phyloP scores from a whole-genome alignment of 1,140 invertebrate species.

The Lutraria rhynchaena region DNA sequence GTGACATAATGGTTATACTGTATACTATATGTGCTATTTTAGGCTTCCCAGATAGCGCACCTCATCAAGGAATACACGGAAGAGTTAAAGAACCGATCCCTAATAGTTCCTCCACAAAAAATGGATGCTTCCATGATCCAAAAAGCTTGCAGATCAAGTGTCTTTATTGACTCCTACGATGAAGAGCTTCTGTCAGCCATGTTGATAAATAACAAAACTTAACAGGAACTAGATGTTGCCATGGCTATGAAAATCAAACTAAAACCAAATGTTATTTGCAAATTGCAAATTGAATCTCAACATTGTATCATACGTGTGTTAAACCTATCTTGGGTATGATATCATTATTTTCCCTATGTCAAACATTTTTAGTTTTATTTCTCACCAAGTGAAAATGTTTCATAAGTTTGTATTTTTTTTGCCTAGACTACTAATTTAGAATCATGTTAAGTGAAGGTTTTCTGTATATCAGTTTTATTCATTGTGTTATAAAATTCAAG shows the following conservation, averaged over 20 bases:
- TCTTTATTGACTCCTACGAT: slow-evolving; percentile 58
- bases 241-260: not conserved
- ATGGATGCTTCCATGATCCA: slow-evolving; percentile 29
- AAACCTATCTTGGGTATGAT: no score
- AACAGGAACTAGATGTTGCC: not conserved
- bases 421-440: no score
- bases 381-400: not conserved
- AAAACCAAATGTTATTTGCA: not conserved
- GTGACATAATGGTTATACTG: no score
- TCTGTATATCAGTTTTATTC: no score
- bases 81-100: slow-evolving; percentile 72
- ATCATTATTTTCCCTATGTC: not conserved
- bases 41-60: slow-evolving; percentile 97
- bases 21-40: no score
- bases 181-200: slow-evolving; percentile 51
- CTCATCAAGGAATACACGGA: slow-evolving; percentile 92
- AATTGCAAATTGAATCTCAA: not conserved
- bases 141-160: slow-evolving; percentile 47
- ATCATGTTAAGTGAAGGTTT: no score
- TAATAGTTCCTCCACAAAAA: slow-evolving; percentile 64
- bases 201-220: slow-evolving; percentile 38
- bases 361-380: not conserved
- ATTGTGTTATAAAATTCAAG: no score
- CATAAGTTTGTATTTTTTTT: no score
- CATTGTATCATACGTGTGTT: not conserved